A percentile compares a stretch with the other conserved stretches of the same genome.
phyloP scores from a whole-genome alignment of 2,888 invertebrate species.

The Agrilus mali region DNA sequence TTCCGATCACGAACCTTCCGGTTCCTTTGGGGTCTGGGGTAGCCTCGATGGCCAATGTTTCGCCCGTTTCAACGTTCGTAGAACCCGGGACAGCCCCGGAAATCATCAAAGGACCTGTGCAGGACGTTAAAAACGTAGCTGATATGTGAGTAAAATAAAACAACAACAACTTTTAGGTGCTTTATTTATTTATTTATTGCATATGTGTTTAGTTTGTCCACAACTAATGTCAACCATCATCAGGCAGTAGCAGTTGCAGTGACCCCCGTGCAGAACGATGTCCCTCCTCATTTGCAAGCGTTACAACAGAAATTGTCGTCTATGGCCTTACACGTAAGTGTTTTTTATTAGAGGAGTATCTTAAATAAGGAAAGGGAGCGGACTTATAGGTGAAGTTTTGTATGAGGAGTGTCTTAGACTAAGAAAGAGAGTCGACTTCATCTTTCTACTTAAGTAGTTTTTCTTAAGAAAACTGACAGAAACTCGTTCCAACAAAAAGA shows the following conservation, averaged over 20 bases:
- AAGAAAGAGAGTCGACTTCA: no score
- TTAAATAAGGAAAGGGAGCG: no score
- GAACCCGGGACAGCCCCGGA: not conserved
- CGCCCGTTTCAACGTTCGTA: constrained; percentile 4
- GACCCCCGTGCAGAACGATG: constrained; percentile 52
- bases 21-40: not conserved
- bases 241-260: constrained; percentile 24
- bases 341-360: no score
- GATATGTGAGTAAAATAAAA: constrained; percentile 2
- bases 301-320: constrained; percentile 57
- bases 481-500: no score
- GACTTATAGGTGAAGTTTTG: no score
- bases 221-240: not conserved
- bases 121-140: constrained; percentile 2
- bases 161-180: not conserved
- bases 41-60: not conserved
- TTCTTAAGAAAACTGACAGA: no score
- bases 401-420: no score
- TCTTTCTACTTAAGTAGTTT: no score
- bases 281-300: constrained; percentile 53
- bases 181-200: no score
- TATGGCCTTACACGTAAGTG: constrained; percentile 40
- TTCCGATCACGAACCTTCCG: constrained; percentile 1
- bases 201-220: not conserved
- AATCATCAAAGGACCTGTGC: constrained; percentile 2